phyloP scores from a whole-genome alignment of 2,888 invertebrate genomes.

The Acanthosoma haemorrhoidale region DNA sequence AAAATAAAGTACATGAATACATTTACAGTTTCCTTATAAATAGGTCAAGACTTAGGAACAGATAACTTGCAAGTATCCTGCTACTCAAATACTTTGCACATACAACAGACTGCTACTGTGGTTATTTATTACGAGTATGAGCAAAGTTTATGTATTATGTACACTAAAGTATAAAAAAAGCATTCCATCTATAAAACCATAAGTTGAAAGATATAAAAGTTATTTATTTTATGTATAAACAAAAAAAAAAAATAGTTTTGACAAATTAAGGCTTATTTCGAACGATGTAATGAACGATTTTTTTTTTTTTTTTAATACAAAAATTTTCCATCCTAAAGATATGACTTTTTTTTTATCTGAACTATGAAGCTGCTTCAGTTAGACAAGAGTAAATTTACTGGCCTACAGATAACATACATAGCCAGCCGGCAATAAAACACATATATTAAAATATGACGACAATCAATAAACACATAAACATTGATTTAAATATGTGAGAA shows the following conservation, averaged over 20 bases:
- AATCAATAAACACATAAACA: conserved; percentile 10
- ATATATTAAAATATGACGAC: conserved; percentile 3
- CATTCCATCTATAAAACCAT: not conserved
- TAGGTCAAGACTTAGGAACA: too few relatives aligned
- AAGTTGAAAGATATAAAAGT: not conserved
- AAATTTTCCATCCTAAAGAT: too few relatives aligned
- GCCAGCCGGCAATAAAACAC: not conserved
- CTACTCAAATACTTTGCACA: not conserved
- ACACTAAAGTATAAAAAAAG: conserved; percentile 9
- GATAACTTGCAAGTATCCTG: too few relatives aligned
- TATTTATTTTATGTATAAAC: not conserved
- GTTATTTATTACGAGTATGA: not conserved
- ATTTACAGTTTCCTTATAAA: too few relatives aligned
- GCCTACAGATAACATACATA: conserved; percentile 5
- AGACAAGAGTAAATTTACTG: not conserved
- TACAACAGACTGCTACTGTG: not conserved
- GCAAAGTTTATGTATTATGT: not conserved
- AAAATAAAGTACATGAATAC: too few relatives aligned
- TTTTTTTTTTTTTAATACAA: too few relatives aligned
- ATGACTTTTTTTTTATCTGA: too few relatives aligned
- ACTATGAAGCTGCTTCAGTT: not conserved
- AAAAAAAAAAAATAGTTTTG: not conserved
- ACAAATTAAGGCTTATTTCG: conserved; percentile 4
- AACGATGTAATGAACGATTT: too few relatives aligned
- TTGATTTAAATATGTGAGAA: not conserved